These are phyloP conservation scores for Tipula lateralis DNA, from an alignment of 2,888 invertebrate genomes.

Conservation along the genomic window DNA sequence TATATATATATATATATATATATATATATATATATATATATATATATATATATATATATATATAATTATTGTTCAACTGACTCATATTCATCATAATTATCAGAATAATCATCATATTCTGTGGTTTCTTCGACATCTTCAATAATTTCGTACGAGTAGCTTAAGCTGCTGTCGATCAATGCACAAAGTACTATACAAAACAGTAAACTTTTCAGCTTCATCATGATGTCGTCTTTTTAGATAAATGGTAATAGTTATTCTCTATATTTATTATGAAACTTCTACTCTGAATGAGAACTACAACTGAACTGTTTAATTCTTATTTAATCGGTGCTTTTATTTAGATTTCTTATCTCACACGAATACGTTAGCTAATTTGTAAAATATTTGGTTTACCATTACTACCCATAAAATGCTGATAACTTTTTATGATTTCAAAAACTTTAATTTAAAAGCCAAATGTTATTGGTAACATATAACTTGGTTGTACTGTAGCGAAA, in stretches of 20 bases:
- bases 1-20: no score
- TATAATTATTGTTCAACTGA: no score
- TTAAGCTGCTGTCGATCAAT: not conserved
- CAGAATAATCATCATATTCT: not conserved
- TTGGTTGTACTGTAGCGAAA: no score
- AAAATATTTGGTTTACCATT: not conserved
- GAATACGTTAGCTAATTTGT: not conserved
- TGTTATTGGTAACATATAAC: no score
- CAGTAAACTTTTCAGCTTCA: not conserved
- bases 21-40: no score
- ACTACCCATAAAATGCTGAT: no score
- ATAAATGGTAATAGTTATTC: no score
- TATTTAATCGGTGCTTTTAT: not conserved
- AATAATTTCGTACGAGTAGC: not conserved
- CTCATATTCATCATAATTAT: not conserved
- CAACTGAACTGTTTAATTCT: not conserved
- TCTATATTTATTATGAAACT: not conserved
- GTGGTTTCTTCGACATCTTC: not conserved
- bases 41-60: no score
- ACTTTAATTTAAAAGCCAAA: no score
- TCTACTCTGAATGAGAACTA: not conserved
- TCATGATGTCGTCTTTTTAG: not conserved
- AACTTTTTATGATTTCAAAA: no score
- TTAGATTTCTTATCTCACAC: not conserved
- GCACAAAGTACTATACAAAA: not conserved